phyloP scores from a whole-genome alignment of 1,140 invertebrate genomes.

The Phymastichus coffea region DNA sequence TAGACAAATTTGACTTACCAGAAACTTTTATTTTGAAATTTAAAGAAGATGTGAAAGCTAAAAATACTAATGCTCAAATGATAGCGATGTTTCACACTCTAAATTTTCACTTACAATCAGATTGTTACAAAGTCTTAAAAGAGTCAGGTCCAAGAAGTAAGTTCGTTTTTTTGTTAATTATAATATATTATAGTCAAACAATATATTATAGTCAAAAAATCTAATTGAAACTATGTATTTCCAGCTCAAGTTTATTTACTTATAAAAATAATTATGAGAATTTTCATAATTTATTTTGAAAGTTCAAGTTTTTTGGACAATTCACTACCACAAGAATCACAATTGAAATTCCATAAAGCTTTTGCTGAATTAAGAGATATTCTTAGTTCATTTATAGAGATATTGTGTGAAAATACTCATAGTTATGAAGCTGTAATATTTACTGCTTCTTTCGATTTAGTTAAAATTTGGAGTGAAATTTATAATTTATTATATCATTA shows the following conservation, averaged over 20 bases:
- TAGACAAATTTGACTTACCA: slow-evolving; percentile 13
- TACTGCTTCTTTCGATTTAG: background rate
- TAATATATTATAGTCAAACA: background rate
- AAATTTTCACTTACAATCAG: slow-evolving; percentile 20
- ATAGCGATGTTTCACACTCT: slow-evolving; percentile 16
- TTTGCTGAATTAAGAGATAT: slow-evolving; percentile 3
- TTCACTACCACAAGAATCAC: slow-evolving; percentile 10
- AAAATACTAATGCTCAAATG: slow-evolving; percentile 19
- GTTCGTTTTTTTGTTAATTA: background rate
- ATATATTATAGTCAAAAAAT: background rate
- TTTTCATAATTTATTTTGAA: slow-evolving; percentile 14
- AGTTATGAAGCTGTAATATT: background rate
- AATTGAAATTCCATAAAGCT: slow-evolving; percentile 14
- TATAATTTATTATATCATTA: slow-evolving; percentile 20
- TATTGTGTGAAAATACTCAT: background rate
- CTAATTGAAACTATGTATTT: background rate
- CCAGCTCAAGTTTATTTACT: background rate
- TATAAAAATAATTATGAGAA: background rate
- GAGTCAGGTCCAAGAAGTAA: background rate
- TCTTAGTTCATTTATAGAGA: slow-evolving; percentile 5
- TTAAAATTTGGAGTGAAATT: slow-evolving; percentile 18
- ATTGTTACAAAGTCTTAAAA: slow-evolving; percentile 17
- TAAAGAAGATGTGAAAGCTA: slow-evolving; percentile 14
- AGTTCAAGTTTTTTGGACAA: slow-evolving; percentile 12
- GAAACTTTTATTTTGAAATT: slow-evolving; percentile 8